phyloP scores from a whole-genome alignment of 2,113 vertebrate species.

The Chionomys nivalis region DNA sequence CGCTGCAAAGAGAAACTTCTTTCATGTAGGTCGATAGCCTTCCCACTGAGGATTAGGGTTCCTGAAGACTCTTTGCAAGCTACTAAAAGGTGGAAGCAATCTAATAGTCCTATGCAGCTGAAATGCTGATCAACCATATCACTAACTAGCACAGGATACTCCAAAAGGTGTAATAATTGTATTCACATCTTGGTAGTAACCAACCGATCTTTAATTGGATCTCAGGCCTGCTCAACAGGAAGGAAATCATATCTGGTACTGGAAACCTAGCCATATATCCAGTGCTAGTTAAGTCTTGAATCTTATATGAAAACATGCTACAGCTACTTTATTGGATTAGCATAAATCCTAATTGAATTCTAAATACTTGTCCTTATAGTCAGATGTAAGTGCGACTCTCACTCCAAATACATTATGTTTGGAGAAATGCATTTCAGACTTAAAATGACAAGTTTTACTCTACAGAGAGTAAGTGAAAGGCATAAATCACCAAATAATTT shows the following conservation, averaged over 20 bases:
- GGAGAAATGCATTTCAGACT: slow-evolving; percentile 27
- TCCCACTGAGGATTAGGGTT: neutral
- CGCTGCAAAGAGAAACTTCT: neutral
- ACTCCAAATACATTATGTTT: neutral
- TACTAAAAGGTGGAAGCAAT: neutral
- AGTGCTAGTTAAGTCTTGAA: neutral
- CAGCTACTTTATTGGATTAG: neutral
- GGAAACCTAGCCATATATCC: neutral
- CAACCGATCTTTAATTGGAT: neutral
- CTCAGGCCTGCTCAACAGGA: neutral
- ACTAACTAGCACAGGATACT: neutral
- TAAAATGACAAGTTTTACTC: slow-evolving; percentile 5
- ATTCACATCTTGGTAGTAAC: neutral
- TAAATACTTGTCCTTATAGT: neutral
- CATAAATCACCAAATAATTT: slow-evolving; percentile 16
- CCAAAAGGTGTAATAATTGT: neutral
- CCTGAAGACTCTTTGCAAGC: neutral
- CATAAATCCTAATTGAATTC: neutral
- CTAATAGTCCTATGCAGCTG: neutral
- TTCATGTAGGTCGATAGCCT: neutral
- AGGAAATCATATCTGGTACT: neutral
- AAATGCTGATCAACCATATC: neutral
- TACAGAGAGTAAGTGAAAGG: neutral
- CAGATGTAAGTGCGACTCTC: neutral
- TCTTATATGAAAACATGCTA: neutral